Evolutionary conservation across 2,113 vertebrate species (phyloP), one percentile per base, ranked within the genome.

Genomic region (Brachyistius frenatus): DNA sequence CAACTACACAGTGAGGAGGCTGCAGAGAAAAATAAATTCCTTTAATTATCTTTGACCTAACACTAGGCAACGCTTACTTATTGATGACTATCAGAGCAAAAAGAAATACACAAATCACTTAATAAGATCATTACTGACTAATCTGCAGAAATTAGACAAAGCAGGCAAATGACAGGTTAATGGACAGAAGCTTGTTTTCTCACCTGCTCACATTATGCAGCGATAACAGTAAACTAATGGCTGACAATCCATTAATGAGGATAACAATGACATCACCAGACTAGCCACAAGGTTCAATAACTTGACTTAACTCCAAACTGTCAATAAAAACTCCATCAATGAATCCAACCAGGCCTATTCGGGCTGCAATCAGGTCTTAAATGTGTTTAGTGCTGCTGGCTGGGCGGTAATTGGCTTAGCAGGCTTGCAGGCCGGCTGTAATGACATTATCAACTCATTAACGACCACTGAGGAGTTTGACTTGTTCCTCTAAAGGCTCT

Each of bases 281-380:
- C 61, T 65, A 84, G 79, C 80, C 83, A 62, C 80, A 72, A 11
- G 74, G 73, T 76, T 92, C 82, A 76, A 76, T 87, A 73, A 31
- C 30, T 55, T 65, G 73, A 88, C 83, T 93, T 88, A 90, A 93
- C 68, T 82, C 67, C 78, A 78, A 86, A 56, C 88, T 80, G 84
- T 91, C 92, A 89, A 91, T 91, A 86, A 86, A 88, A 87, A 67
- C 70, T 62, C 81, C 81, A 92, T 92, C 89, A 89, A 93, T 92
- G 75, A 91, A 79, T 73, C 69, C 72, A 63, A 64, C 60, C 86
- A 52, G 65, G 63, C 74, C 58, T 50, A 82, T 71, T 72, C 68
- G 73, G 80, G 62, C 84, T 47, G 70, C 39, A 57, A 89, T 71
- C n/a, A 37, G 66, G 66, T 88, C 85, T 91, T 83, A 87, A 91